Base-by-base conservation (phyloP, 2,888 invertebrate genomes). In the Lasioglossum villosulum region DNA sequence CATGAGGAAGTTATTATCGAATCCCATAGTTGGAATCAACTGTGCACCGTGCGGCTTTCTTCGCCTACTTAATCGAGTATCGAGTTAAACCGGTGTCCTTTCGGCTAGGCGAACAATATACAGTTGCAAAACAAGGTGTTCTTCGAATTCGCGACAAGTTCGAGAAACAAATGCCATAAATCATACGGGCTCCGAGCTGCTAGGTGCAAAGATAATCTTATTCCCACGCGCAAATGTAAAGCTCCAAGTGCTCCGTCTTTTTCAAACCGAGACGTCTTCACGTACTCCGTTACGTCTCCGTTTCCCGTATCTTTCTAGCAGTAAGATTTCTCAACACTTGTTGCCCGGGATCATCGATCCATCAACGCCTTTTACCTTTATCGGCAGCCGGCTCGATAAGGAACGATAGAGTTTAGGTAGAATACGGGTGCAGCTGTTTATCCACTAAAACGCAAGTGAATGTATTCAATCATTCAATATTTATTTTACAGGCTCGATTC, bases 341-440 rank as follows among this genome's bases (percentile, higher is more conserved):
- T 87, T 89, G 87, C 87, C 86, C 80, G 27, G 74, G 37, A 80
- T 70, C 84, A 87, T 89, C 90, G 82, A 90, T 86, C 87, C 70
- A 83, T 14, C 86, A 84, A 78, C 84, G 77, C 39, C 71, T 76
- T 76, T 80, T 75, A 63, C 76, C 75, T 23, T 5, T 34, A 59
- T 52, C 81, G 42, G 27, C 80, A 74, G 52, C 59, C 34, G 23
- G 37, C 52, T 68, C 59, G 79, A 86, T 79, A 78, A 80, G 73
- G 66, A 56, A 27, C 78, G 74, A 74, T 75, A 63, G 73, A 27
- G 30, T 68, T 56, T 19, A 37, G 8, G 39, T 30, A 82, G 80
- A 48, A 68, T 74, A 66, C 75, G 2, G 34, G n/a, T 34, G 59
- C 70, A 75, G 56, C 63, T 27, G 16, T 79, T 82, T 71, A 78